Evolutionary conservation across 2,113 vertebrate species (phyloP).

Genomic region (Heterotilapia buettikoferi): DNA sequence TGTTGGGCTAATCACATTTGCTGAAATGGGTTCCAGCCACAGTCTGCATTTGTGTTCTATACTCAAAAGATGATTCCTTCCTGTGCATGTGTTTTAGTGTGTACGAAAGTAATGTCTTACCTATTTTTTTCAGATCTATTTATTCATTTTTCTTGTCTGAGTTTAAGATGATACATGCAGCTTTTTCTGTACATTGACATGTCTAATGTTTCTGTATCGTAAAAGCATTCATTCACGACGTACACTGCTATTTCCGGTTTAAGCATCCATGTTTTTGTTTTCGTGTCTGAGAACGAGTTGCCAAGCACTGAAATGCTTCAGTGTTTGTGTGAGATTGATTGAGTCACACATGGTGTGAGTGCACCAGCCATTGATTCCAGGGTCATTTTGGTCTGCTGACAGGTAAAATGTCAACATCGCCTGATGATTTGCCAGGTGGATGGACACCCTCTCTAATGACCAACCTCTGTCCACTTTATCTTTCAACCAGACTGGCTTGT

Average conservation of each 20-base stretch:
- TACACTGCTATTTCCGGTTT: background rate
- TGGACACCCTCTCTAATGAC: background rate
- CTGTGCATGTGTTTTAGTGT: background rate
- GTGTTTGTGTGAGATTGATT: background rate
- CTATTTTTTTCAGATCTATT: background rate
- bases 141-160: background rate
- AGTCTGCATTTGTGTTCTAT: constrained; percentile 15
- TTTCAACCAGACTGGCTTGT: background rate
- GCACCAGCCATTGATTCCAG: background rate
- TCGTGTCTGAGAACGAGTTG: background rate
- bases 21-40: constrained; percentile 47
- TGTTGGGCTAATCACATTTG: constrained; percentile 56
- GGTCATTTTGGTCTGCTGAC: background rate
- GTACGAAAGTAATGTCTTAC: background rate
- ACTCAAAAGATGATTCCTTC: background rate
- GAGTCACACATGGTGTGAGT: background rate
- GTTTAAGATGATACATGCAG: background rate
- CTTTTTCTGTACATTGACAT: background rate
- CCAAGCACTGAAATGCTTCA: background rate
- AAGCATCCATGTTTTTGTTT: background rate
- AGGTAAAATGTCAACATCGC: background rate
- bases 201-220: background rate
- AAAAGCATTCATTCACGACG: background rate
- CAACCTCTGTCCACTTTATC: background rate
- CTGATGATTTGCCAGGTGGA: background rate